These are phyloP conservation scores for Rotaria macrura DNA, from an alignment of 2,888 invertebrate genomes.

Conservation along the genomic window DNA sequence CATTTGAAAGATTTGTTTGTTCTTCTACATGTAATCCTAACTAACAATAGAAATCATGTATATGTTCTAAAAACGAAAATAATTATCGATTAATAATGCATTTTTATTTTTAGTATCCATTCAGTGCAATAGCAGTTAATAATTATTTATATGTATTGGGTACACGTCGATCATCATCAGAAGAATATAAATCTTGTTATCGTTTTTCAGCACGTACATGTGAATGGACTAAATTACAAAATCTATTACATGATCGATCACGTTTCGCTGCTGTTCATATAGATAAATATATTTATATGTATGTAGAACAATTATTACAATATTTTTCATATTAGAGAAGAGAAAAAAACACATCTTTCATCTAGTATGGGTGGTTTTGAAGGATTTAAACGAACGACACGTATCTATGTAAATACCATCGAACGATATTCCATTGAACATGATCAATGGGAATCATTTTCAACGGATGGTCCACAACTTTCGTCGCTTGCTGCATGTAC, in stretches of 20 bases:
- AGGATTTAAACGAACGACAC: conserved; percentile 13
- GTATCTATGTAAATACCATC: neutral
- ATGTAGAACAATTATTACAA: neutral
- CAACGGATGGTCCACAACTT: neutral
- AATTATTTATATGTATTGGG: conserved; percentile 12
- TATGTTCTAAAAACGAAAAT: neutral
- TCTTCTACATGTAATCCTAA: neutral
- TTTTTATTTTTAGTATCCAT: neutral
- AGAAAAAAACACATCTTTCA: neutral
- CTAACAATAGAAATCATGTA: neutral
- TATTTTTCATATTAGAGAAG: neutral
- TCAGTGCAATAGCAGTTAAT: conserved; percentile 12
- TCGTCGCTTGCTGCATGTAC: neutral
- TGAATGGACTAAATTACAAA: conserved; percentile 11
- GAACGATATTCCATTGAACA: conserved; percentile 8
- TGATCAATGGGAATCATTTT: conserved; percentile 6
- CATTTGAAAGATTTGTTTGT: neutral
- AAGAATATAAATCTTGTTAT: conserved; percentile 21
- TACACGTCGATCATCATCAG: neutral
- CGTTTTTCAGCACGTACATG: conserved; percentile 1
- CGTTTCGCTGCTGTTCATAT: neutral
- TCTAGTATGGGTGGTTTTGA: conserved; percentile 14
- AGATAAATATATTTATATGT: conserved; percentile 18
- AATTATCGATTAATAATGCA: neutral
- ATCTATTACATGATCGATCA: neutral